Base-by-base conservation (phyloP, 2,113 vertebrate genomes). In the Smithornis capensis region DNA sequence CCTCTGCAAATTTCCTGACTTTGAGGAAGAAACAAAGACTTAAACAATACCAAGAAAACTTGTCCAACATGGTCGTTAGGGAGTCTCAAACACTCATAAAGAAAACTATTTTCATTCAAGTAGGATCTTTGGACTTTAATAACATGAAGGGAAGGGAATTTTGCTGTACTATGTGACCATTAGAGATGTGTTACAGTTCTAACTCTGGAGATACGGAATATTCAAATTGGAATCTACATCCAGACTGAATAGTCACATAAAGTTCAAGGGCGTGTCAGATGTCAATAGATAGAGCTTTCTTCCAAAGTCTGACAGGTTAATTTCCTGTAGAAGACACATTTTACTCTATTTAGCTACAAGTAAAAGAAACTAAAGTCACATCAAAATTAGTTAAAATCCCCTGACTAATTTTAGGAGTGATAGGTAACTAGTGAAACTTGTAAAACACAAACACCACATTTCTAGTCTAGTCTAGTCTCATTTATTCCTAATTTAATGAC, bases 281-380 rank as follows among this genome's bases (percentile, higher is more conserved):
- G 35, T 17, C 28, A n/a, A 1, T 0, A 57, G 60, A 23, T 3
- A 53, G 0, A 5, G 10, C 18, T 76, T 80, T 68, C 29, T 78
- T 64, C 23, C n/a, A 8, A 49, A 53, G 11, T 33, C 71, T 60
- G 23, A 59, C 19, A 24, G 56, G 19, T 18, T 63, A 5, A 12
- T 87, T 56, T 56, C 62, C 42, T 53, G 1, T 14, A 21, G 14
- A 47, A 64, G n/a, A 33, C 14, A 57, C 21, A 37, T 59, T 87
- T 79, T 42, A n/a, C 42, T 85, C 52, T 17, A 87, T 83, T 73
- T 42, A 60, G n/a, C 21, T 67, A 25, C 9, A n/a, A 37, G 16
- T 23, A 40, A 67, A 59, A 31, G 13, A 19, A 83, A 50, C 14
- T 33, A 23, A 89, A 83, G 12, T 18, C 35, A 17, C 47, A 50